These are phyloP conservation scores for Donacobius atricapilla DNA, from an alignment of 2,113 vertebrate genomes.

Conservation along the genomic window DNA sequence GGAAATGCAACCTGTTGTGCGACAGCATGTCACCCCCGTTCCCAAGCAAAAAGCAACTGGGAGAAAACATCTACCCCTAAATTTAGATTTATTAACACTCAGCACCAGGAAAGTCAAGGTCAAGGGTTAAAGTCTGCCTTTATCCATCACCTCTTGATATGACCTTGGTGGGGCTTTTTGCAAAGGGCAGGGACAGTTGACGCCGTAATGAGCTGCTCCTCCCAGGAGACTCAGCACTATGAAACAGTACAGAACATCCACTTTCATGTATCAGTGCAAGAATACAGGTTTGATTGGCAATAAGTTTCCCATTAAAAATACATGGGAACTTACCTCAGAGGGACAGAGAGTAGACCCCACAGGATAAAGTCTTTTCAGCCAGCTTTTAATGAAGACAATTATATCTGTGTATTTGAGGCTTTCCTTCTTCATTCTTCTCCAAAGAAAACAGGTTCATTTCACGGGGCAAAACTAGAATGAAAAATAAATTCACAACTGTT, in stretches of 20 bases:
- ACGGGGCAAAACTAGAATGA: not conserved
- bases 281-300: constrained; percentile 22
- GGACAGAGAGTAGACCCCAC: not conserved
- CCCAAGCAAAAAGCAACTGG: constrained; percentile 44
- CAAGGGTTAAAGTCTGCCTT: constrained; percentile 61
- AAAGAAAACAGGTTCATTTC: constrained; percentile 11
- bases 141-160: constrained; percentile 54
- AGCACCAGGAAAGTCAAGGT: constrained; percentile 52
- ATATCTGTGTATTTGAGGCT: not conserved
- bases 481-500: not conserved
- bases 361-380: constrained; percentile 6
- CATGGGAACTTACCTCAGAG: constrained; percentile 15
- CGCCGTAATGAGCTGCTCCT: constrained; percentile 11
- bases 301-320: constrained; percentile 57
- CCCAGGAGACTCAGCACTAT: constrained; percentile 34
- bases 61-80: constrained; percentile 40
- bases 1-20: constrained; percentile 52
- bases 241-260: constrained; percentile 24
- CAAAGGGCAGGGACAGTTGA: constrained; percentile 62
- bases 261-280: constrained; percentile 13
- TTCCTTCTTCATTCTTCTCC: not conserved
- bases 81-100: constrained; percentile 62
- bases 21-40: not conserved
- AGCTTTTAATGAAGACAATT: constrained; percentile 37
- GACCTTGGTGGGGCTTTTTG: constrained; percentile 48